Conservation (phyloP, 2,113 vertebrate species). For the Sula dactylatra region DNA sequence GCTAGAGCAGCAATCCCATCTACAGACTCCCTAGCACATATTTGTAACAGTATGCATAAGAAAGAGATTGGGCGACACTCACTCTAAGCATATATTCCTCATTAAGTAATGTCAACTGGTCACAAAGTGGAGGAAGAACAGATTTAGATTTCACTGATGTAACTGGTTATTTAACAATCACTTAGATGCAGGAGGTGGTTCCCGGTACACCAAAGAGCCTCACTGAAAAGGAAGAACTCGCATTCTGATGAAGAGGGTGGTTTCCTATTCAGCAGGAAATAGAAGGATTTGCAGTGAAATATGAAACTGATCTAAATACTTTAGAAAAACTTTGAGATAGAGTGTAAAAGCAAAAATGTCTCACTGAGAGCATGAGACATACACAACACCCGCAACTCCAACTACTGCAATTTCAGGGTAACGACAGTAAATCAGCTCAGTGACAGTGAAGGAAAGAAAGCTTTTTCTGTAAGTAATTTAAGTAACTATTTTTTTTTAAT, state of each 20-base stretch:
- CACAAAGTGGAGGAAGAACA: background rate
- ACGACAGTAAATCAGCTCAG: background rate
- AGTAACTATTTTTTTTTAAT: background rate
- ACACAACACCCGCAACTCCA: background rate
- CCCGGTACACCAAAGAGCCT: background rate
- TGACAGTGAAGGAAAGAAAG: background rate
- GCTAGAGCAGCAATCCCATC: background rate
- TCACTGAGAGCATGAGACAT: background rate
- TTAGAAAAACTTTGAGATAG: background rate
- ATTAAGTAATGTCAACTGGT: background rate
- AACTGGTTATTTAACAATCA: rapidly evolving
- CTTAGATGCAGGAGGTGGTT: background rate
- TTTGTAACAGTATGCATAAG: background rate
- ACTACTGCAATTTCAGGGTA: background rate
- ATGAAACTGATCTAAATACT: background rate
- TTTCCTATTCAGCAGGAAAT: background rate
- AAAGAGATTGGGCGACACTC: background rate
- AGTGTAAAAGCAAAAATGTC: background rate
- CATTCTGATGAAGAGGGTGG: background rate
- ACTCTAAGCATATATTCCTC: background rate
- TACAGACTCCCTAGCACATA: background rate
- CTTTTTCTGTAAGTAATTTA: background rate
- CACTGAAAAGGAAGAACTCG: background rate
- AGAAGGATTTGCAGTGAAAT: background rate
- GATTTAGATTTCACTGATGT: background rate